phyloP scores from a whole-genome alignment of 2,888 invertebrate species.

The Patella ulyssiponensis region DNA sequence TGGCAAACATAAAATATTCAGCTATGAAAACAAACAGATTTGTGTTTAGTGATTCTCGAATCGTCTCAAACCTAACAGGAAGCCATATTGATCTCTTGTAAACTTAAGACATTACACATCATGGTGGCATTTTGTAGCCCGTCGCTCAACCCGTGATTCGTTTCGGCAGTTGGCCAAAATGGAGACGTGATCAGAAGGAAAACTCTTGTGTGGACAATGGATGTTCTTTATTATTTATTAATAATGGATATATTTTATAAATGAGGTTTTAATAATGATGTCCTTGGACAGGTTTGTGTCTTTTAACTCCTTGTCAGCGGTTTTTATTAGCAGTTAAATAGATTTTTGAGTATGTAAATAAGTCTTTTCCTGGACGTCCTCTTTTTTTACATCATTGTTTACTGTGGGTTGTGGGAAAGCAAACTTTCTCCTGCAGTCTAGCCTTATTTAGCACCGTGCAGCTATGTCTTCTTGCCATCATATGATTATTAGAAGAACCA shows the following conservation, averaged over 20 bases:
- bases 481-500: neutral
- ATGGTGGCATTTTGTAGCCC: slow-evolving; percentile 18
- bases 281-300: no score
- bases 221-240: neutral
- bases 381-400: neutral
- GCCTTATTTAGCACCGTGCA: no score
- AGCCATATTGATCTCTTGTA: slow-evolving; percentile 26
- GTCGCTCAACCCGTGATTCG: slow-evolving; percentile 2
- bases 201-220: no score
- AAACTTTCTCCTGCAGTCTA: neutral
- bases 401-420: neutral
- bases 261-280: neutral
- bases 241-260: neutral
- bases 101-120: slow-evolving; percentile 20
- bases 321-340: neutral
- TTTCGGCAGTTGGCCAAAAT: slow-evolving; percentile 6
- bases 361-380: neutral
- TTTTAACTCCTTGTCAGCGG: no score
- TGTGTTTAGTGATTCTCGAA: slow-evolving; percentile 25
- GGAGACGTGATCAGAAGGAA: neutral
- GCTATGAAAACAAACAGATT: slow-evolving; percentile 18
- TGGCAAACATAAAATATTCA: slow-evolving; percentile 12
- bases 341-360: neutral
- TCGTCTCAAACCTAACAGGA: slow-evolving; percentile 27
- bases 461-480: neutral